Evolutionary conservation across 2,797 vertebrate genomes (phyloP), one percentile per base, ranked within the genome.

Genomic region (Podarcis siculus): DNA sequence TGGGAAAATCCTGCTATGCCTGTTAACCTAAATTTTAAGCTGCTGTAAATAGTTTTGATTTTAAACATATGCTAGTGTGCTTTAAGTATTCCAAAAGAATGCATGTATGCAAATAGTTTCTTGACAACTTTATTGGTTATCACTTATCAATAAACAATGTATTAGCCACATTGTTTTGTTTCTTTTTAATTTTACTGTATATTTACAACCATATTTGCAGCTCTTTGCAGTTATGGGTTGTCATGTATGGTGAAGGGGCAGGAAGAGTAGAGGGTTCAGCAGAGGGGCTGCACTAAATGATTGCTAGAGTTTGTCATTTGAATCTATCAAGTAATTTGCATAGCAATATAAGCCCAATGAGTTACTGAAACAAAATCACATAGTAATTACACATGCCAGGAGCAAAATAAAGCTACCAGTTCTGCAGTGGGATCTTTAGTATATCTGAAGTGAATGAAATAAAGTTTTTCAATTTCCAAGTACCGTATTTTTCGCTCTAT

Each of bases 1-100:
- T 67, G 27, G 42, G 35, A 66, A 78, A 79, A 64, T 17, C 45
- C n/a, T 81, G 21, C 55, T 32, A 58, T 86, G 61, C 23, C 49
- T 66, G 7, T 79, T 79, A 75, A 76, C 67, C 39, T 78, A 75
- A 37, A 21, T 80, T 83, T 13, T 75, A 83, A 87, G 66, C 45
- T 27, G 30, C 45, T 80, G 17, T 81, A 87, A 69, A 90, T 75
- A 87, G 25, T 64, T 79, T 83, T 79, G 75, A 39, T 79, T 86
- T 79, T 85, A 85, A 80, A 58, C 61, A 67, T 13, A 76, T 19
- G 37, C 61, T 49, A 64, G 66, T 37, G 4, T 79, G n/a, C 49
- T 49, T 79, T 83, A 90, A 84, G 8, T 73, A 58, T 76, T 37
- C 39, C 85, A 58, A 72, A 67, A 84, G 66, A 79, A 72, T 72